Base-by-base conservation (phyloP, 1,140 invertebrate genomes). In the Eriosoma lanigerum region DNA sequence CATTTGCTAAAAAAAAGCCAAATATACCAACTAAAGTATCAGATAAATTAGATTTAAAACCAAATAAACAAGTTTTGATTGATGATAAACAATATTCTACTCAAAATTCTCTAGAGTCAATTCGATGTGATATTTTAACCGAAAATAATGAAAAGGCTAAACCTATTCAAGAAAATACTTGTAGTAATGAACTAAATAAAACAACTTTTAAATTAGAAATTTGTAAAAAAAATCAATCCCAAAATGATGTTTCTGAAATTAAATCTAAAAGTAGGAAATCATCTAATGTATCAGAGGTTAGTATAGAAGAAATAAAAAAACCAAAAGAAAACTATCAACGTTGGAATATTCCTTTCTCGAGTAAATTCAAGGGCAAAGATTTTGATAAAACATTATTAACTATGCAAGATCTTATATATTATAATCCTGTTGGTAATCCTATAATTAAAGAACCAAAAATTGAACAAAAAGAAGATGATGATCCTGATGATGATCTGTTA, bases 361-460 rank as follows among this genome's bases (percentile, higher is more conserved):
- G 70, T 26, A 83, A 81, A 81, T 82, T 82, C 54, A 82, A 82
- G 80, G 70, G 80, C 13, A 52, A 66, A 73, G 54, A 64, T 50
- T 58, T 81, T 76, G 82, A 81, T 58, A 83, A 82, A 54, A 76
- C 44, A 68, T 70, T 72, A 44, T 89, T 96, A 80, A 96, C 91
- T 56, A 96, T 96, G 94, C 92, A 93, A 83, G 95, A 96, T 87
- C 88, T 96, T 62, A 95, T 96, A 83, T 95, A 92, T 86, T 96
- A 94, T 85, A 96, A 96, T 87, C 95, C 94, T 4, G 85, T 86
- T 1, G 89, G 88, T 26, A 93, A 93, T 87, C 90, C 90, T 4
- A 91, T 92, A 89, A 87, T 68, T 1, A 60, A 82, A 52, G 82
- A 81, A 44, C 38, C 56, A 12, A 50, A 82, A 56, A 76, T 32